Conservation (phyloP, 92 coral and sea anemone species). For the Zoanthus sansibaricus region DNA sequence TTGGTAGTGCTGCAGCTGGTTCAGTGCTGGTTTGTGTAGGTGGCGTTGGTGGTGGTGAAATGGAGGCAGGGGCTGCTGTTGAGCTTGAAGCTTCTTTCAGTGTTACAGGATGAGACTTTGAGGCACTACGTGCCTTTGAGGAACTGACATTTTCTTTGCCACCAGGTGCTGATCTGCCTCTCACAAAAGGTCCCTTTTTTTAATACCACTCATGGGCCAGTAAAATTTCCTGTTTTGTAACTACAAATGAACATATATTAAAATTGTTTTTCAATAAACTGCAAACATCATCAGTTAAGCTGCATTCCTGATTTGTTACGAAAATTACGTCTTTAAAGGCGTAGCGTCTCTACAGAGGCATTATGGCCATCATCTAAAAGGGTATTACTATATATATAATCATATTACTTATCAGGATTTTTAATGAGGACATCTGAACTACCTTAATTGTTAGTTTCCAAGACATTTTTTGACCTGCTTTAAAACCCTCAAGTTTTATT, state of each 20-base stretch:
- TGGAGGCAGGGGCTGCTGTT: background rate
- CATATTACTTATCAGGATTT: conserved; percentile 54
- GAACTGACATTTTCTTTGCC: too few species aligned
- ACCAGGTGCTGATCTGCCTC: too few species aligned
- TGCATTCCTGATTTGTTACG: conserved; percentile 10
- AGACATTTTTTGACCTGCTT: conserved; percentile 58
- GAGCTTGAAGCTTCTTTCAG: too few species aligned
- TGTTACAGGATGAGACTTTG: too few species aligned
- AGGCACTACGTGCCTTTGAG: too few species aligned
- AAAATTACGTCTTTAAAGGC: background rate
- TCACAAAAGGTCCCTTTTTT: too few species aligned
- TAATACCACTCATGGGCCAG: background rate
- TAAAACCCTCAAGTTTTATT: conserved; percentile 45
- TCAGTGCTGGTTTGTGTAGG: background rate
- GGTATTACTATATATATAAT: conserved; percentile 9
- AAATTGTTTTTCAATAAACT: conserved; percentile 50
- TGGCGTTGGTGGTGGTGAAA: conserved; percentile 1
- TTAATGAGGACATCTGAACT: conserved; percentile 57
- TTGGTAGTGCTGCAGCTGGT: background rate
- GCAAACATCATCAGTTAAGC: conserved; percentile 44
- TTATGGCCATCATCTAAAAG: conserved; percentile 51
- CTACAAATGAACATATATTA: conserved; percentile 54
- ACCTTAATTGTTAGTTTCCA: conserved; percentile 46
- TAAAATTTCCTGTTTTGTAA: conserved; percentile 39
- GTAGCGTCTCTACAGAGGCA: conserved; percentile 12